These are phyloP conservation scores for Marmota flaviventris DNA, from an alignment of 2,113 vertebrate species.

Conservation along the genomic window DNA sequence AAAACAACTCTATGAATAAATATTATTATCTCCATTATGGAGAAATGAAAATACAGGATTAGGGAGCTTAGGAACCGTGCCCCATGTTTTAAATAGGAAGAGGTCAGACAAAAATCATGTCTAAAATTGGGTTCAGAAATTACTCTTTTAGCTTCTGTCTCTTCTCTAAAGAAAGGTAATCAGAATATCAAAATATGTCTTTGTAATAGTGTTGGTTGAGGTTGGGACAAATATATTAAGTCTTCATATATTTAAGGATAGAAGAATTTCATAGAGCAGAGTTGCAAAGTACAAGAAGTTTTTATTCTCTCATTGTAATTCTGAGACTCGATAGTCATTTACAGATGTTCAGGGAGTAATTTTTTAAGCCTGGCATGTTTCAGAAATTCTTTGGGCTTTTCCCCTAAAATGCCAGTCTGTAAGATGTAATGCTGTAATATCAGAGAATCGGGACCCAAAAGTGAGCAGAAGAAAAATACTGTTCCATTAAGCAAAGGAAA, in stretches of 20 bases:
- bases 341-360: neutral
- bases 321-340: conserved; percentile 51
- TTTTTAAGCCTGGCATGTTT: conserved; percentile 45
- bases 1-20: conserved; percentile 14
- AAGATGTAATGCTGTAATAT: neutral
- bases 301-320: neutral
- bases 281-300: neutral
- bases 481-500: neutral
- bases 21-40: neutral
- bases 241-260: conserved; percentile 20
- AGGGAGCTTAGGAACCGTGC: neutral
- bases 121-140: conserved; percentile 28
- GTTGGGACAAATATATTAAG: neutral
- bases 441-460: neutral
- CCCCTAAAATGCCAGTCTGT: neutral
- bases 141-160: neutral
- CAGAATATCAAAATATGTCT: neutral
- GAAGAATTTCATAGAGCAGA: neutral
- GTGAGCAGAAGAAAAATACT: neutral
- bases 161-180: conserved; percentile 1
- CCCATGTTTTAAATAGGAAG: neutral
- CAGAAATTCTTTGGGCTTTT: neutral
- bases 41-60: neutral
- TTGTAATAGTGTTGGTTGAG: neutral
- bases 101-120: conserved; percentile 20